Evolutionary conservation across 2,797 vertebrate genomes (phyloP).

Genomic region (Malacoctenus gilli): DNA sequence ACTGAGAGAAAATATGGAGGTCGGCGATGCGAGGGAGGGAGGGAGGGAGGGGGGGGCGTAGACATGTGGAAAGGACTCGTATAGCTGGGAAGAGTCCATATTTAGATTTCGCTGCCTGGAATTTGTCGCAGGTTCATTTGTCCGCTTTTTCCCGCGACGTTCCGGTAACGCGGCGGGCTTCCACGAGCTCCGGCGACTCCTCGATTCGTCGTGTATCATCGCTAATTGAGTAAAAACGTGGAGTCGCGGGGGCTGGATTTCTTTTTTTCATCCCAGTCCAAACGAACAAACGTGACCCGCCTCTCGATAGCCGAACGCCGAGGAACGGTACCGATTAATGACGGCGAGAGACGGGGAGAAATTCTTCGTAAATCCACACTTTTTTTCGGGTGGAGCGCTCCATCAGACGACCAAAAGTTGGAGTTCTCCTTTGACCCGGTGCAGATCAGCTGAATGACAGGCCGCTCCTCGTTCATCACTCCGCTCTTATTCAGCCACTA

Average conservation of each 20-base stretch:
- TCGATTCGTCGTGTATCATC: conserved; percentile 52
- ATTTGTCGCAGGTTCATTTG: conserved; percentile 65
- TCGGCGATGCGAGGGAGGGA: no score
- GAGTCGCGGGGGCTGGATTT: conserved; percentile 50
- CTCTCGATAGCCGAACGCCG: conserved; percentile 59
- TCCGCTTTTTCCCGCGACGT: conserved; percentile 56
- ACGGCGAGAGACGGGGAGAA: conserved; percentile 59
- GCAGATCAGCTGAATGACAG: conserved; percentile 41
- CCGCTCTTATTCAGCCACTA: conserved; percentile 29
- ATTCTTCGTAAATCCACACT: conserved; percentile 60
- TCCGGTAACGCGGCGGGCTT: conserved; percentile 49
- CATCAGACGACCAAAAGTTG: conserved; percentile 59
- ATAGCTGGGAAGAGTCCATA: conserved; percentile 58
- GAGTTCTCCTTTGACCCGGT: conserved; percentile 13
- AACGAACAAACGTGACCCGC: conserved; percentile 52
- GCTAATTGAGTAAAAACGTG: conserved; percentile 60
- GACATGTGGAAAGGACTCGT: conserved; percentile 49
- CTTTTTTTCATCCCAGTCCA: conserved; percentile 52
- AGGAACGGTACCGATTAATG: no score
- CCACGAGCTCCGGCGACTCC: conserved; percentile 42
- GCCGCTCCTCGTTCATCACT: conserved; percentile 33
- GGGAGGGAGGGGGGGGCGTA: conserved; percentile 3
- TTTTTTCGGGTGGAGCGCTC: conserved; percentile 52
- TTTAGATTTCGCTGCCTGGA: conserved; percentile 61
- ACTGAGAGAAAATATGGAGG: conserved; percentile 1